phyloP scores from a whole-genome alignment of 2,113 vertebrate species.

The Dissostichus mawsoni region DNA sequence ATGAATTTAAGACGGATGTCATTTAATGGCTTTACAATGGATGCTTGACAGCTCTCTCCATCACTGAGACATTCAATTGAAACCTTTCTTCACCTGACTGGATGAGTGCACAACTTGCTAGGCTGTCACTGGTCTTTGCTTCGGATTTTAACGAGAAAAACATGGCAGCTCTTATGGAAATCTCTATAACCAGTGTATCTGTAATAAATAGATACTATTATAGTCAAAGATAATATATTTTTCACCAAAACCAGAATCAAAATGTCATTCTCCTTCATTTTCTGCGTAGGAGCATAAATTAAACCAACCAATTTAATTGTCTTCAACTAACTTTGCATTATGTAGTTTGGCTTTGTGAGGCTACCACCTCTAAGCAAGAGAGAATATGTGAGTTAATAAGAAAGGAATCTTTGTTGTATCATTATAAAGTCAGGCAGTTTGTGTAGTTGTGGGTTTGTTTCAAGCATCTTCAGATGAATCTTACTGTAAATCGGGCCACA shows the following conservation, averaged over 20 bases:
- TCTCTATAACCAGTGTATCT: neutral
- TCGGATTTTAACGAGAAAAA: neutral
- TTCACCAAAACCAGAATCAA: neutral
- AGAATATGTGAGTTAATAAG: neutral
- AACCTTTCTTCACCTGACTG: constrained; percentile 16
- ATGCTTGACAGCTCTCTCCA: constrained; percentile 19
- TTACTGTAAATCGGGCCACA: neutral
- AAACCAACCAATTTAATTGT: neutral
- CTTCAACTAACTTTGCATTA: neutral
- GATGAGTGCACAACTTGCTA: constrained; percentile 8
- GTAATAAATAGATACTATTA: neutral
- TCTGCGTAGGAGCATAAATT: neutral
- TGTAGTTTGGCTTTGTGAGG: neutral
- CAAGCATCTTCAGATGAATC: neutral
- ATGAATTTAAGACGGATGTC: constrained; percentile 24
- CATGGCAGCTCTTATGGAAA: neutral
- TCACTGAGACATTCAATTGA: constrained; percentile 22
- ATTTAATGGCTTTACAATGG: constrained; percentile 14
- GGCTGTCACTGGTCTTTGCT: constrained; percentile 2
- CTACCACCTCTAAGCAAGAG: neutral
- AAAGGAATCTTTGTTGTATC: neutral
- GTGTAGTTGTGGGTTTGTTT: neutral
- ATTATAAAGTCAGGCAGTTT: neutral
- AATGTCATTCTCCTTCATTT: neutral
- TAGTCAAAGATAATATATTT: neutral